Percentiles rank a stretch among this genome's conserved stretches.
Conservation (phyloP, 2,888 invertebrate species). For the Chironomus tentans region DNA sequence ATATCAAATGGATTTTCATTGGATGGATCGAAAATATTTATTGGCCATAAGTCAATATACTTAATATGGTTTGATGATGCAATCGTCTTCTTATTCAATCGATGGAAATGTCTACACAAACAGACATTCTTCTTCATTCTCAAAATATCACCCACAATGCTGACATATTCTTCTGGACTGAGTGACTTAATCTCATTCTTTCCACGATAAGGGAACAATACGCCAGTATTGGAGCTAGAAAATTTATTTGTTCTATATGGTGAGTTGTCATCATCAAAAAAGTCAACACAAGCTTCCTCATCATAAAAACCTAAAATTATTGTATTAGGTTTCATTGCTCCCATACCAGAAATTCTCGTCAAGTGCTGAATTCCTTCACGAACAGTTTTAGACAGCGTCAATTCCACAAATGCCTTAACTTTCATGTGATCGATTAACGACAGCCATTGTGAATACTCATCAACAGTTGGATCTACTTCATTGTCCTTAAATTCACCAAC, state of each 20-base stretch:
- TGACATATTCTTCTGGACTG: slow-evolving; percentile 62
- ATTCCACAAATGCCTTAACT: slow-evolving; percentile 93
- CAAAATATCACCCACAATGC: slow-evolving; percentile 77
- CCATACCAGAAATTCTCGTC: slow-evolving; percentile 83
- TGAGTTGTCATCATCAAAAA: slow-evolving; percentile 57
- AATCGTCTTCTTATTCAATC: slow-evolving; percentile 68
- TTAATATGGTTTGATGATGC: slow-evolving; percentile 50
- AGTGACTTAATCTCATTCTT: slow-evolving; percentile 42
- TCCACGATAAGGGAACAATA: slow-evolving; percentile 48
- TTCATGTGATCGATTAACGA: slow-evolving; percentile 89
- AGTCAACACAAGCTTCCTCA: slow-evolving; percentile 61
- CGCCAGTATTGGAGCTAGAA: slow-evolving; percentile 43
- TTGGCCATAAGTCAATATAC: slow-evolving; percentile 96
- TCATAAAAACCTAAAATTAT: slow-evolving; percentile 93
- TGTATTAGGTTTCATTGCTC: slow-evolving; percentile 99
- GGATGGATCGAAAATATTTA: slow-evolving; percentile 75
- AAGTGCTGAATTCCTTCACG: slow-evolving; percentile 88
- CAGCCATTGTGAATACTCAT: slow-evolving; percentile 82
- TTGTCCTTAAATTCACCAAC: slow-evolving; percentile 46
- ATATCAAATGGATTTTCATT: slow-evolving; percentile 78
- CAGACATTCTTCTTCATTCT: slow-evolving; percentile 92
- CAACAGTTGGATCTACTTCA: slow-evolving; percentile 58
- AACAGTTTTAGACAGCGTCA: slow-evolving; percentile 77
- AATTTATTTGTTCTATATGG: slow-evolving; percentile 52
- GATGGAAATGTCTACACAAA: slow-evolving; percentile 83